phyloP scores from a whole-genome alignment of 2,113 vertebrate species.

The Pyrgilauda ruficollis region DNA sequence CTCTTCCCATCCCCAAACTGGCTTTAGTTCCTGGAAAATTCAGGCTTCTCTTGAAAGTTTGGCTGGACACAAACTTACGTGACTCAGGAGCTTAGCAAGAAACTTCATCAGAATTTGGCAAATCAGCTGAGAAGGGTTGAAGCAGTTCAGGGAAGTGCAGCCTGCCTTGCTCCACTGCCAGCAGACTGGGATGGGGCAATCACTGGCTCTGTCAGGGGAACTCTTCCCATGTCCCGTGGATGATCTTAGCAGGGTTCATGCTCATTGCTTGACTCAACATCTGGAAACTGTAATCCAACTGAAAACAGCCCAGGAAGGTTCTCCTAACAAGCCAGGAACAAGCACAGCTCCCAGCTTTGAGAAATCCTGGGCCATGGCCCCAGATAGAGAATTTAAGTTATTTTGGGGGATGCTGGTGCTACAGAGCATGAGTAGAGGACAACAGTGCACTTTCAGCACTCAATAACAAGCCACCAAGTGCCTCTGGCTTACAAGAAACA shows the following conservation, averaged over 20 bases:
- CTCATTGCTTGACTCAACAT: background rate
- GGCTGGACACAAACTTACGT: background rate
- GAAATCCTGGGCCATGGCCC: background rate
- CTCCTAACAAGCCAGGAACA: background rate
- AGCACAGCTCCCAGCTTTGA: background rate
- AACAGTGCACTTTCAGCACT: background rate
- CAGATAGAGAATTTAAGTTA: background rate
- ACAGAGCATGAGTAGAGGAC: background rate
- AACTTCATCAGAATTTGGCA: background rate
- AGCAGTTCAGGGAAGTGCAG: background rate
- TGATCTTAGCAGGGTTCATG: background rate
- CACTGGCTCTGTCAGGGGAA: background rate
- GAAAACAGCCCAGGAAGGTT: background rate
- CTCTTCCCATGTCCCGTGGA: background rate
- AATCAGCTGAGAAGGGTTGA: background rate
- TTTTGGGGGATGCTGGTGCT: background rate
- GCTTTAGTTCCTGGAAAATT: background rate
- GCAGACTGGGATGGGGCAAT: background rate
- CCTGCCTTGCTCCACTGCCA: background rate
- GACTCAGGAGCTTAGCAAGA: background rate
- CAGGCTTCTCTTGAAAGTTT: background rate
- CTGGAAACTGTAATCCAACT: background rate
- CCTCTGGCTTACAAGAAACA: background rate
- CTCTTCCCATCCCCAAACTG: background rate
- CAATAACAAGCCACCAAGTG: background rate